Percentiles rank a stretch among this genome's conserved stretches.
Conservation (phyloP, 2,888 invertebrate genomes). For the Pammene fasciana region DNA sequence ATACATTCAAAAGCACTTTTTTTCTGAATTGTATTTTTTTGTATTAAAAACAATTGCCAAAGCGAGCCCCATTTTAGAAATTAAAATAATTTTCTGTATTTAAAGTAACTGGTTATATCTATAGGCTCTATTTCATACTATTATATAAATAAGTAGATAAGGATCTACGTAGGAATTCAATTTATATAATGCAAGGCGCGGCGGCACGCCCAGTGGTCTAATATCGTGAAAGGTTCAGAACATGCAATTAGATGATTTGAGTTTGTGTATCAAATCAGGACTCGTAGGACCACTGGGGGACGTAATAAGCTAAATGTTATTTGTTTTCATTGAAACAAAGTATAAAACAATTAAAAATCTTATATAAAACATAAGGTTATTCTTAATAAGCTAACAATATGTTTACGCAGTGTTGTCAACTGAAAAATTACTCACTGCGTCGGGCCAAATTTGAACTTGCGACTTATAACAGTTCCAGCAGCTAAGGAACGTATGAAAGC, state of each 20-base stretch:
- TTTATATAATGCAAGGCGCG: constrained; percentile 55
- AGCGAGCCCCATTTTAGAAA: no score
- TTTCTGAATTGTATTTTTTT: no score
- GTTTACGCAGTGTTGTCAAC: no score
- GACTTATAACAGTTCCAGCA: no score
- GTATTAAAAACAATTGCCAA: no score
- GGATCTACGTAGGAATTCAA: constrained; percentile 45
- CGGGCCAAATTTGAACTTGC: no score
- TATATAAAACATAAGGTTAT: no score
- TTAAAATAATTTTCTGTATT: neutral
- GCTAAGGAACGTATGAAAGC: no score
- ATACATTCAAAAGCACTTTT: no score
- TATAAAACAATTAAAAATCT: no score
- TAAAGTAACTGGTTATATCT: constrained; percentile 2
- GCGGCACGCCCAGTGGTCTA: constrained; percentile 50
- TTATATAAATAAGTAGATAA: neutral
- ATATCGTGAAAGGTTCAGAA: constrained; percentile 47
- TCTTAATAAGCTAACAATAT: no score
- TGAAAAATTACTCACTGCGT: no score
- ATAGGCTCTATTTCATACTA: constrained; percentile 16
- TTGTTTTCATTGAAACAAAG: neutral
- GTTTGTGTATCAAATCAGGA: constrained; percentile 26
- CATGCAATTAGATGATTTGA: constrained; percentile 49
- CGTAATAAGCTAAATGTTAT: constrained; percentile 14
- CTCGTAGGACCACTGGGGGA: neutral